These are phyloP conservation scores for Calephelis virginiensis DNA, from an alignment of 1,140 invertebrate species.

Conservation along the genomic window DNA sequence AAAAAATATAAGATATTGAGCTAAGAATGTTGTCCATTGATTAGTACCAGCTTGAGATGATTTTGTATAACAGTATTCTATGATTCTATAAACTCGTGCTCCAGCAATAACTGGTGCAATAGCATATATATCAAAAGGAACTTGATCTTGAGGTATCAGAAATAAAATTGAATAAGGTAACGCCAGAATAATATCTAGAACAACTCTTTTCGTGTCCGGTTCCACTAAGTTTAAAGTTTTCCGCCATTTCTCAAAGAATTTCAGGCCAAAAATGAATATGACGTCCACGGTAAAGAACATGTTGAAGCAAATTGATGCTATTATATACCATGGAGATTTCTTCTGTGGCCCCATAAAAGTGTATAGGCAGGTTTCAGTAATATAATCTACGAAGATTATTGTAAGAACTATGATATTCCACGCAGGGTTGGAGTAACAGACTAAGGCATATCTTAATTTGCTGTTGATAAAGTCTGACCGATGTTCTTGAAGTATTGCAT, in stretches of 20 bases:
- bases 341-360: slow-evolving; percentile 48
- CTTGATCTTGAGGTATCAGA: slow-evolving; percentile 38
- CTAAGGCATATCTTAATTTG: slow-evolving; percentile 49
- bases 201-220: slow-evolving; percentile 49
- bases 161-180: slow-evolving; percentile 60
- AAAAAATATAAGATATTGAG: slow-evolving; percentile 64
- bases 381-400: slow-evolving; percentile 49
- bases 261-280: slow-evolving; percentile 52
- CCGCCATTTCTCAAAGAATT: slow-evolving; percentile 62
- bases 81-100: slow-evolving; percentile 56
- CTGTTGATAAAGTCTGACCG: slow-evolving; percentile 53
- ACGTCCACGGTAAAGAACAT: slow-evolving; percentile 58
- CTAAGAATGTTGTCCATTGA: slow-evolving; percentile 69
- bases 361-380: slow-evolving; percentile 60
- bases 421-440: slow-evolving; percentile 55
- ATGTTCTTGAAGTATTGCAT: slow-evolving; percentile 61
- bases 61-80: slow-evolving; percentile 62
- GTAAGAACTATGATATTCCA: slow-evolving; percentile 61
- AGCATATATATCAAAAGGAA: slow-evolving; percentile 45
- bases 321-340: slow-evolving; percentile 47
- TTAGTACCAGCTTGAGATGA: slow-evolving; percentile 69
- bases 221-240: slow-evolving; percentile 66
- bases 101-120: slow-evolving; percentile 56
- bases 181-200: slow-evolving; percentile 59
- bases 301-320: slow-evolving; percentile 51